These are phyloP conservation scores for Anser cygnoides DNA, from an alignment of 2,113 vertebrate genomes.

Conservation along the genomic window DNA sequence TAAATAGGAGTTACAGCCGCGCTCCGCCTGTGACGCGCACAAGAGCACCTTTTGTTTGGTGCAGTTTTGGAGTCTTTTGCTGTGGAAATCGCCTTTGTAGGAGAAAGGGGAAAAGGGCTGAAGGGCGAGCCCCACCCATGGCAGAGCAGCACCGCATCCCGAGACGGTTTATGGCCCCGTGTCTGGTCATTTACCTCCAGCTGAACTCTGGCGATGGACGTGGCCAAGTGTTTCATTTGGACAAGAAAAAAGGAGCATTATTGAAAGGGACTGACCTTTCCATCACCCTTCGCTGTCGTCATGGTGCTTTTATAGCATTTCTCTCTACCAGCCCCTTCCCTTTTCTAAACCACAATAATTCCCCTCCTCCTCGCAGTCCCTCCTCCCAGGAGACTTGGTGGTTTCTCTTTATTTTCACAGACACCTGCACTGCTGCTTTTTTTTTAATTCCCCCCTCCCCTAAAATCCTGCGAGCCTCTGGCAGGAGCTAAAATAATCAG, in stretches of 20 bases:
- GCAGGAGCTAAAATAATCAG: not conserved
- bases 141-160: constrained; percentile 33
- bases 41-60: not conserved
- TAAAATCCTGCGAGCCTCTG: not conserved
- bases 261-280: constrained; percentile 71
- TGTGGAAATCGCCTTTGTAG: not conserved
- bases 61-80: not conserved
- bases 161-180: constrained; percentile 81
- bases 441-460: not conserved
- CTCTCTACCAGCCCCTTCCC: constrained; percentile 39
- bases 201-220: constrained; percentile 79
- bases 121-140: not conserved
- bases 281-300: constrained; percentile 70
- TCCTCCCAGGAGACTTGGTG: constrained; percentile 24
- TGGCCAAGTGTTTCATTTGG: constrained; percentile 68
- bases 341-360: constrained; percentile 49
- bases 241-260: constrained; percentile 49
- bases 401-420: constrained; percentile 26
- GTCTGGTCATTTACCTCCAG: constrained; percentile 81
- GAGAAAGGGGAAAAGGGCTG: not conserved
- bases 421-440: constrained; percentile 36
- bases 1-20: not conserved
- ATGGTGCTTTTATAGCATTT: constrained; percentile 69
- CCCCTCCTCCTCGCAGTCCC: constrained; percentile 30
- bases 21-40: not conserved